phyloP scores from a whole-genome alignment of 1,140 invertebrate genomes.

The Ooceraea biroi region DNA sequence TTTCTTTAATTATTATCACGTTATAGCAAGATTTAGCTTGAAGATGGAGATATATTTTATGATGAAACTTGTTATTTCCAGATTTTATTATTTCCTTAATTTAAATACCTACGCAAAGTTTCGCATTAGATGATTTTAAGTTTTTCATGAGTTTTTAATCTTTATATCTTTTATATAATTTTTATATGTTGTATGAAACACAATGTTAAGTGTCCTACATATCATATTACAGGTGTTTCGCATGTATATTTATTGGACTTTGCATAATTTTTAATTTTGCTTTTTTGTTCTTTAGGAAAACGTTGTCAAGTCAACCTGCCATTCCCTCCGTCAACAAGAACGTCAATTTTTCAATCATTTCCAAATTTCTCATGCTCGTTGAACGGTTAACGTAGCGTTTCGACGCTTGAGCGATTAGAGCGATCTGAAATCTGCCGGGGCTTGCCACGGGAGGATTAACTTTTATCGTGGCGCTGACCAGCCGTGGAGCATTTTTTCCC shows the following conservation, averaged over 20 bases:
- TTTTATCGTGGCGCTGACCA: constrained; percentile 70
- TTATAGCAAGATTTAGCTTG: not conserved
- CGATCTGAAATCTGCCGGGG: constrained; percentile 45
- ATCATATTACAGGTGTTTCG: too few species aligned
- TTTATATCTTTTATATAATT: not conserved
- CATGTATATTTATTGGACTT: too few species aligned
- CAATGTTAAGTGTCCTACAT: too few species aligned
- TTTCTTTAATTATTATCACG: not conserved
- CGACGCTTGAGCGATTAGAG: constrained; percentile 31
- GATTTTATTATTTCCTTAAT: not conserved
- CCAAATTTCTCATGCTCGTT: not conserved
- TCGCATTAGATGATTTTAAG: not conserved
- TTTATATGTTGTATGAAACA: not conserved
- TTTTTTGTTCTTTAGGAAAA: too few species aligned
- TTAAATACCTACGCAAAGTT: not conserved
- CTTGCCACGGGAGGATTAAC: constrained; percentile 30
- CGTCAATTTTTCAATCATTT: not conserved
- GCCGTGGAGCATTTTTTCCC: constrained; percentile 36
- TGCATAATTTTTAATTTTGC: too few species aligned
- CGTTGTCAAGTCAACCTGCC: not conserved
- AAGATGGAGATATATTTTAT: not conserved
- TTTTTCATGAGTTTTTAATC: not conserved
- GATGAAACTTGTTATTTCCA: not conserved
- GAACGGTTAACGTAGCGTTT: not conserved
- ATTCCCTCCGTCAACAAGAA: not conserved